phyloP scores from a whole-genome alignment of 2,113 vertebrate species.

The Neopipo cinnamomea region DNA sequence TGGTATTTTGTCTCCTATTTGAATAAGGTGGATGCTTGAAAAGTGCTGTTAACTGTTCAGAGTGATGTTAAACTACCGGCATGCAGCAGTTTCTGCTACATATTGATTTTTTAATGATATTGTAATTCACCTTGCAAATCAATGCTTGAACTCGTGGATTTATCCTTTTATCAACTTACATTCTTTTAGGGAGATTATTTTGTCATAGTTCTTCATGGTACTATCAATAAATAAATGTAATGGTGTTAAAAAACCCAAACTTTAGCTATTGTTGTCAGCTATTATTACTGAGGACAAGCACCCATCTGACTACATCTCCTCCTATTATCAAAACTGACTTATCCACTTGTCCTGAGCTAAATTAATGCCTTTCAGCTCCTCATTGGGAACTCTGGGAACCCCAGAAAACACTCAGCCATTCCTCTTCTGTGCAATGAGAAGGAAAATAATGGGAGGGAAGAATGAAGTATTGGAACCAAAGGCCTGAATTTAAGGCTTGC shows the following conservation, averaged over 20 bases:
- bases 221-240: not conserved
- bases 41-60: not conserved
- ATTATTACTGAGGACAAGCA: not conserved
- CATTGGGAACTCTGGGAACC: not conserved
- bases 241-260: not conserved
- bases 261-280: not conserved
- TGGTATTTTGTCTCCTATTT: not conserved
- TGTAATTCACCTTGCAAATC: not conserved
- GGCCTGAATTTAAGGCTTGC: not conserved
- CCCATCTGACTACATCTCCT: not conserved
- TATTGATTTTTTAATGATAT: not conserved
- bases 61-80: not conserved
- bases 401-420: not conserved
- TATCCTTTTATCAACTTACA: not conserved
- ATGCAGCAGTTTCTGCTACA: not conserved
- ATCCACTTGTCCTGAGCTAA: not conserved
- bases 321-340: not conserved
- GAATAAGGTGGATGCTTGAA: not conserved
- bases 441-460: not conserved
- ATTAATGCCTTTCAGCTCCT: not conserved
- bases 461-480: not conserved
- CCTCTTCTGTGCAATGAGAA: not conserved
- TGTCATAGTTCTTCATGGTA: not conserved
- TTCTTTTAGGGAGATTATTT: not conserved
- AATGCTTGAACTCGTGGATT: not conserved